These are phyloP conservation scores for human (Homo sapiens) DNA, from an alignment of 2,113 vertebrate species.

Conservation along the genomic window GRCh38 chr14:106304501-106305000, in stretches of 20 bases:
- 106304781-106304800: background rate
- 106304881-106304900: background rate
- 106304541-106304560: no score
- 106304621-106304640: background rate
- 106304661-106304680: background rate
- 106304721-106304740: background rate
- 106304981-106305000: background rate
- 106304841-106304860: background rate
- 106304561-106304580: background rate
- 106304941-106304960: background rate
- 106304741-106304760: background rate
- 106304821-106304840: background rate
- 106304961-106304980: background rate
- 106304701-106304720: background rate
- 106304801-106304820: background rate
- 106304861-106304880: background rate
- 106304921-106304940: background rate
- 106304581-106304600: background rate
- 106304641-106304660: background rate
- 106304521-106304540: no score
- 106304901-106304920: background rate
- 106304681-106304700: background rate
- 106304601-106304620: background rate
- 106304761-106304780: background rate
- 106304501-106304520: no score